Evolutionary conservation across 2,888 invertebrate genomes (phyloP), one percentile per base, ranked within the genome.

Genomic region (Byasa hedistus): DNA sequence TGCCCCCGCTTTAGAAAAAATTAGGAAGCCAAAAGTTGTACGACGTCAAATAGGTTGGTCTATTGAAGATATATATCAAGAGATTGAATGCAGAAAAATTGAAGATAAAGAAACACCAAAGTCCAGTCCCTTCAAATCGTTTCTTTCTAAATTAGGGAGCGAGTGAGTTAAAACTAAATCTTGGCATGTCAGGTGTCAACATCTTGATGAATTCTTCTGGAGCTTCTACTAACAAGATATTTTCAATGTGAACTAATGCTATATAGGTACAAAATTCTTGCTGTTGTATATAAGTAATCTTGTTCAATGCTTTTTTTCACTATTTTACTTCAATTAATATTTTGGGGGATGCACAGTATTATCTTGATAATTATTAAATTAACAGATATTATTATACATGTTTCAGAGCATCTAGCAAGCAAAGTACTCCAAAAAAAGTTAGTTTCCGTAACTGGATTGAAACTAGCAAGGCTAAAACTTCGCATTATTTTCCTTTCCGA

Each of bases 401-500:
- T 80, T 75, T 36, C 72, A 89, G 88, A 68, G 82, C 82, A 57
- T 87, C 85, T 61, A 88, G 87, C 71, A 83, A 86, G 70, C 90
- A 91, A 73, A 91, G 91, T 71, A 91, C 91, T 52, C 91, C 91
- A 10, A 91, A 90, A 69, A 89, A 86, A 72, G 91, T 90, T 5
- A 91, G 89, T 73, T 91, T 91, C 69, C 82, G 87, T 4, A 89
- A 87, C 72, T 81, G 91, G 63, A 85, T 91, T 70, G 91, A 93
- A 73, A 92, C 89, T 72, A 86, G 85, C 32, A 85, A 86, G 69
- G 86, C 85, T 17, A 87, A 90, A 76, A 90, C 89, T 19, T 89
- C 92, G 15, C 92, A 92, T 68, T 95, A 95, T 75, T 93, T 95
- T 92, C 95, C 95, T 17, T 95, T 95, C 76, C 93, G 84, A 68